Evolutionary conservation across 2,113 vertebrate species (phyloP), one percentile per base, ranked within the genome.

Genomic region (Malurus alboscapulatus): DNA sequence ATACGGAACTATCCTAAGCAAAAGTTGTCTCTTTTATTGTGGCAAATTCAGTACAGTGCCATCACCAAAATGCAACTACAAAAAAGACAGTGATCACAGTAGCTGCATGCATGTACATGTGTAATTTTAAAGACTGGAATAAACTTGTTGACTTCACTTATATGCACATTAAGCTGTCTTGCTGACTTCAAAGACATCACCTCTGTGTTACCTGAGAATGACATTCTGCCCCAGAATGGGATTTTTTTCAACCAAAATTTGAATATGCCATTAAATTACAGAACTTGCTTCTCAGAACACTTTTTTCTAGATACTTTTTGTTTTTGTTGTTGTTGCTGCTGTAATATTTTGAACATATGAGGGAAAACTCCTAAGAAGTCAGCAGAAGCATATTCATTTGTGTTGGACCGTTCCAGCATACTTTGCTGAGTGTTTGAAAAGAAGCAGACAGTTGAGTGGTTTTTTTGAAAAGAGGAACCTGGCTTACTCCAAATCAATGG

Each of bases 151-250:
- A 25, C 25, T 93, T 90, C n/a, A 53, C 57, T 88, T 72, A 17
- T 1, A 32, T 29, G 20, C 61, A 72, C n/a, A 57, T 81, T 81
- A 78, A 81, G 67, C 44, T 65, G 10, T n/a, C 48, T 89, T 79
- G 27, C 78, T 90, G 74, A 75, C 91, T 95, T 95, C 84, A 95
- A 95, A 94, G 87, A 27, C 54, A 42, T 75, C 48, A 62, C 63
- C 14, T 84, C n/a, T 75, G 0, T 63, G 15, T 84, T 87, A 68
- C 40, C 40, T 34, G 34, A 69, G 68, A 71, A 77, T 86, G 83
- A 77, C 83, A 90, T 81, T 88, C 55, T 86, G 36, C 63, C 47
- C 76, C 26, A 73, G 36, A 93, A 69, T 4, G 9, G 36, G 25
- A 68, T 57, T 79, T 77, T 95, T 95, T 86, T 86, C 83, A 69